Conservation (phyloP, 2,113 vertebrate genomes). For the Pelecanus crispus region DNA sequence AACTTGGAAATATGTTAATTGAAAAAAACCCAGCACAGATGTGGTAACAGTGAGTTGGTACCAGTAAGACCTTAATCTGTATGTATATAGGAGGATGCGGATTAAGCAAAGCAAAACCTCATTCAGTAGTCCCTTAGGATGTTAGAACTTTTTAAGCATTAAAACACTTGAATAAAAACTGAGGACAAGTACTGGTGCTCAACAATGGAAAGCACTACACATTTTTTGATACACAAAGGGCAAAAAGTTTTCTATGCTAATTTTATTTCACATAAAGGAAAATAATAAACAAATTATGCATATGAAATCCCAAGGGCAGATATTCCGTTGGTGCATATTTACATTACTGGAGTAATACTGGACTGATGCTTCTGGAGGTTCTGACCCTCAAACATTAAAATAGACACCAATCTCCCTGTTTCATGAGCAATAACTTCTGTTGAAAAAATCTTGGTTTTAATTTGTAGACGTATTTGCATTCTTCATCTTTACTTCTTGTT, state of each 20-base stretch:
- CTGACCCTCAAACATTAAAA: not conserved
- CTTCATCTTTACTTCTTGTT: not conserved
- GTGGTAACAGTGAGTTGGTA: slow-evolving; percentile 39
- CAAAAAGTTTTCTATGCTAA: not conserved
- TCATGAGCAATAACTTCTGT: not conserved
- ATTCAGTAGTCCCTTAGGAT: not conserved
- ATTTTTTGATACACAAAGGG: not conserved
- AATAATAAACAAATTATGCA: not conserved
- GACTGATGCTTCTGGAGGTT: not conserved
- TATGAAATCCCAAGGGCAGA: not conserved
- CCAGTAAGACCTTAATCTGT: slow-evolving; percentile 21
- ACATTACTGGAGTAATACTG: not conserved
- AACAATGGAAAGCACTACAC: not conserved
- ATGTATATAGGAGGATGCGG: not conserved
- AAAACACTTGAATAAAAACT: not conserved
- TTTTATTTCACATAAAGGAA: not conserved
- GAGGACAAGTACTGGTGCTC: not conserved
- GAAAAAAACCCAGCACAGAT: not conserved
- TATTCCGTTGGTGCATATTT: not conserved
- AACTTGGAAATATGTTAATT: slow-evolving; percentile 40
- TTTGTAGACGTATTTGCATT: not conserved
- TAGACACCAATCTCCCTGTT: not conserved
- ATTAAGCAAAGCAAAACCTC: not conserved
- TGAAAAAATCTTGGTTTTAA: not conserved
- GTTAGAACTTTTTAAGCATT: not conserved